These are phyloP conservation scores for Podarcis lilfordi DNA, from an alignment of 2,797 vertebrate species.

Conservation along the genomic window DNA sequence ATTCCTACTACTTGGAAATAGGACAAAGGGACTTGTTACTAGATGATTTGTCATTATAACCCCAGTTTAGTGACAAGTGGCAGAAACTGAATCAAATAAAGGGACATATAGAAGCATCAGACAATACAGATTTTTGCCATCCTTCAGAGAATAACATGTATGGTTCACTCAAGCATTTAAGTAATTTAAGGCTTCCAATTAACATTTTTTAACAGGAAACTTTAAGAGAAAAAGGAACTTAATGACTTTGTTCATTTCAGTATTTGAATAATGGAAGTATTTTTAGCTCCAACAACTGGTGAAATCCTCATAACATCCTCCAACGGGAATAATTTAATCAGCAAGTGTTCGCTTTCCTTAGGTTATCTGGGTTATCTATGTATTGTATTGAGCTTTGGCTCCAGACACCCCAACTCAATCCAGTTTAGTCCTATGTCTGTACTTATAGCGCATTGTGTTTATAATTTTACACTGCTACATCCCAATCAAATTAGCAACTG, in stretches of 20 bases:
- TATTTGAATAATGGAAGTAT: not conserved
- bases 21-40: not conserved
- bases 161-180: not conserved
- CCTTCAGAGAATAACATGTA: not conserved
- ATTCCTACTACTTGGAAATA: not conserved
- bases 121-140: not conserved
- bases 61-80: not conserved
- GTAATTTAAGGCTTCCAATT: not conserved
- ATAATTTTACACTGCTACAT: constrained; percentile 8
- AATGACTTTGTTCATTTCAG: not conserved
- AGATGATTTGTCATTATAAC: not conserved
- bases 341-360: not conserved
- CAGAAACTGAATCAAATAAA: not conserved
- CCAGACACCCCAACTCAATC: not conserved
- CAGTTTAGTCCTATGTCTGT: constrained; percentile 1
- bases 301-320: constrained; percentile 4
- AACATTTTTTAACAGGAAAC: not conserved
- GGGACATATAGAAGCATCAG: not conserved
- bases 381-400: constrained; percentile 12
- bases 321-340: constrained; percentile 20
- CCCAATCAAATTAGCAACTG: constrained; percentile 10
- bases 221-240: not conserved
- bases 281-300: not conserved
- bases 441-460: not conserved
- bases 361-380: not conserved